Conservation (phyloP, 2,113 vertebrate genomes). For the Nettapus auritus region DNA sequence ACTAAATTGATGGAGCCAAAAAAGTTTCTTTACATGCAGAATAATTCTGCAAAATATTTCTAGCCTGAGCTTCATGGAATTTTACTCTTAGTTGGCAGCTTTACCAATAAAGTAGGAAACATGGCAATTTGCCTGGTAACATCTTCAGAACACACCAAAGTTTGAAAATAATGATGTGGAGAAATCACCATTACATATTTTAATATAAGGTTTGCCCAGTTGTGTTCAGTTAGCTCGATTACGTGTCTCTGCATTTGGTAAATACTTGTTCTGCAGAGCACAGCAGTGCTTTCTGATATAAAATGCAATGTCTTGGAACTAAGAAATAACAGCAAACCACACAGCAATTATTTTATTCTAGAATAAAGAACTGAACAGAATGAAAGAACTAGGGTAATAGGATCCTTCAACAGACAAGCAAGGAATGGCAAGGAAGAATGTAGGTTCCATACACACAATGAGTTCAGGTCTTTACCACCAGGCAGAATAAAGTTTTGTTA, state of each 20-base stretch:
- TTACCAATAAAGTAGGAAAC: background rate
- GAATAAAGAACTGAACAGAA: background rate
- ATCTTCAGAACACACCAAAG: background rate
- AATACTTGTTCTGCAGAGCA: background rate
- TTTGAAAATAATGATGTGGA: background rate
- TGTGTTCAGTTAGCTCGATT: background rate
- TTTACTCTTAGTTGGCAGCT: background rate
- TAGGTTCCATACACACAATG: accelerated
- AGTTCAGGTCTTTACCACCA: background rate
- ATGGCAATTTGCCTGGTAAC: background rate
- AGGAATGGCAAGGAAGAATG: background rate
- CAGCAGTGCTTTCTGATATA: background rate
- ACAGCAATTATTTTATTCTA: background rate
- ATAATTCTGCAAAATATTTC: background rate
- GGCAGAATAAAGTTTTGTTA: background rate
- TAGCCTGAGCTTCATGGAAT: background rate
- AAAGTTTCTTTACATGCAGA: background rate
- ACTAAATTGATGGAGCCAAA: background rate
- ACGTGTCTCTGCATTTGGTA: background rate
- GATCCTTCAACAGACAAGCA: background rate
- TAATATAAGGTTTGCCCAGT: background rate
- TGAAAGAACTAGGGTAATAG: background rate
- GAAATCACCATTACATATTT: background rate
- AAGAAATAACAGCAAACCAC: background rate
- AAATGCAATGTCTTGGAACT: background rate